These are phyloP conservation scores for Leucozona laternaria DNA, from an alignment of 2,888 invertebrate genomes.

Conservation along the genomic window DNA sequence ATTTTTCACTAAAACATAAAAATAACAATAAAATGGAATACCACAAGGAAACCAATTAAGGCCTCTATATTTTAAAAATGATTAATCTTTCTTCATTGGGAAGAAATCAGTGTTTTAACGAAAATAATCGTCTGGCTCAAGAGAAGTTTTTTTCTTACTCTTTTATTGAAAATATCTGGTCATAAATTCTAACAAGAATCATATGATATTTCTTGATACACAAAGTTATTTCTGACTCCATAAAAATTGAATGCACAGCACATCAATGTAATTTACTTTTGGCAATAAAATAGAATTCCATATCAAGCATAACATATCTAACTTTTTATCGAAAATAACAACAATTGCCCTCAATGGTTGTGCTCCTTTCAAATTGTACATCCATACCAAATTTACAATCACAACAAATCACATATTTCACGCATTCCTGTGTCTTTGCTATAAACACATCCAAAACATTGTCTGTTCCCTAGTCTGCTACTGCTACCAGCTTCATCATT, in stretches of 20 bases:
- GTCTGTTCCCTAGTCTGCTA: not conserved
- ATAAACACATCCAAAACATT: not conserved
- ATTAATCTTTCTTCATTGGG: no score
- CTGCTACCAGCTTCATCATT: slow-evolving; percentile 20
- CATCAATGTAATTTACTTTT: not conserved
- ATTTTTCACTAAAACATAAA: no score
- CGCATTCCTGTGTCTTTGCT: not conserved
- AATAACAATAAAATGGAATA: not conserved
- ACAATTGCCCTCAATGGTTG: not conserved
- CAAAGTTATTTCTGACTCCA: not conserved
- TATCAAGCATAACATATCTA: not conserved
- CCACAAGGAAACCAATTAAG: not conserved
- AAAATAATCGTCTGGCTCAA: no score
- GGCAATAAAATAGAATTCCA: not conserved
- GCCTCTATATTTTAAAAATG: not conserved
- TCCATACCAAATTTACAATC: slow-evolving; percentile 6
- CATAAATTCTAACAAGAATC: not conserved
- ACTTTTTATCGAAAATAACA: not conserved
- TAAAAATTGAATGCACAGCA: not conserved
- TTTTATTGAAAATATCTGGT: not conserved
- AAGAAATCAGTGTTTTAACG: no score
- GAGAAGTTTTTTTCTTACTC: no score
- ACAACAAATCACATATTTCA: slow-evolving; percentile 44
- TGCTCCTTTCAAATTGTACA: not conserved
- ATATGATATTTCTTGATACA: not conserved